Conservation (phyloP, 2,797 vertebrate genomes). For the Argya squamiceps region DNA sequence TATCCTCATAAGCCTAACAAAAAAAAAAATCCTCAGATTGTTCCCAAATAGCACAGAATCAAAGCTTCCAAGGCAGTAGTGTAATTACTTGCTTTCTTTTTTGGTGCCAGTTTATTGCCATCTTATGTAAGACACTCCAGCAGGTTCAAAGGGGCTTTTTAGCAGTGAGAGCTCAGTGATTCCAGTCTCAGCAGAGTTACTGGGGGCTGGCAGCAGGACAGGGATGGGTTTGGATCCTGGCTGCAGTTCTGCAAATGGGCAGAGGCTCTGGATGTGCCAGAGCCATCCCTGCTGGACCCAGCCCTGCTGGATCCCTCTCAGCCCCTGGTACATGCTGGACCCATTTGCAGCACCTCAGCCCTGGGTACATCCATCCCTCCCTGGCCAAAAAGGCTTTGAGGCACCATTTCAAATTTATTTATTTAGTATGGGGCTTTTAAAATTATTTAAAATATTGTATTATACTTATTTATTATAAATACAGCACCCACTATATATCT, state of each 20-base stretch:
- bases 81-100: slow-evolving; percentile 42
- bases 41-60: slow-evolving; percentile 30
- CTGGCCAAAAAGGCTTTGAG: not conserved
- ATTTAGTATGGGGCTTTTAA: not conserved
- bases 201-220: not conserved
- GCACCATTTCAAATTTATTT: not conserved
- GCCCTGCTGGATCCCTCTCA: not conserved
- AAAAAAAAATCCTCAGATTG: slow-evolving; percentile 15
- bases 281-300: not conserved
- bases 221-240: not conserved
- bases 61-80: slow-evolving; percentile 21
- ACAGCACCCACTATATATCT: not conserved
- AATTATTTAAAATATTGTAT: rapidly evolving
- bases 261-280: not conserved
- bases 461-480: not conserved
- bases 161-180: not conserved
- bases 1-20: not conserved
- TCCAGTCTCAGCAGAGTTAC: not conserved
- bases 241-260: not conserved
- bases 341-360: not conserved
- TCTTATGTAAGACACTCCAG: not conserved
- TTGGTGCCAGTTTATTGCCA: not conserved
- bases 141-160: not conserved
- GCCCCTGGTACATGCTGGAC: rapidly evolving
- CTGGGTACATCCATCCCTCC: not conserved